phyloP scores from a whole-genome alignment of 2,888 invertebrate species.

The Acrobasis suavella region DNA sequence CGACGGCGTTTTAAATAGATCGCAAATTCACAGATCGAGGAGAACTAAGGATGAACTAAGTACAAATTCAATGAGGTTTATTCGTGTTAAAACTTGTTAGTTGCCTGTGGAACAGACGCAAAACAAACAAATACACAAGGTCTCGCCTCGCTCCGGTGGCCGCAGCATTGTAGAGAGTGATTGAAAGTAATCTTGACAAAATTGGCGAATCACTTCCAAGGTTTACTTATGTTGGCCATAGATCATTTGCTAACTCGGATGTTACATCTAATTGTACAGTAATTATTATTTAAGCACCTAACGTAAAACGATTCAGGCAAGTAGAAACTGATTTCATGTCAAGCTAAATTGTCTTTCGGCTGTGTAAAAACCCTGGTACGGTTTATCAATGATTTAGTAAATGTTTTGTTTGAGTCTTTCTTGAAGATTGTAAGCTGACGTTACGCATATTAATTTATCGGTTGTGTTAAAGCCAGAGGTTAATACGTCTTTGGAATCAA shows the following conservation, averaged over 20 bases:
- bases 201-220: constrained; percentile 17
- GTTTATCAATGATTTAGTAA: too few species aligned
- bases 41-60: too few species aligned
- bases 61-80: too few species aligned
- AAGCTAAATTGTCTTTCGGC: too few species aligned
- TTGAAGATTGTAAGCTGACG: background rate
- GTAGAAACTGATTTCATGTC: too few species aligned
- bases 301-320: too few species aligned
- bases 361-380: too few species aligned
- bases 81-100: background rate
- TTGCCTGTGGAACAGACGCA: background rate
- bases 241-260: constrained; percentile 3
- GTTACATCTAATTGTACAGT: background rate
- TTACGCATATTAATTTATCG: background rate
- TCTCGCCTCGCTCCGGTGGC: constrained; percentile 14
- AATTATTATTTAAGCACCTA: background rate
- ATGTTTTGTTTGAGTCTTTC: too few species aligned
- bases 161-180: background rate
- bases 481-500: too few species aligned
- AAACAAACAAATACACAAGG: constrained; percentile 17
- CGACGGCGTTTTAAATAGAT: too few species aligned
- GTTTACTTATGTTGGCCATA: constrained; percentile 3
- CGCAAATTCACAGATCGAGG: too few species aligned
- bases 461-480: background rate
- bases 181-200: constrained; percentile 21